Conservation (phyloP, 2,797 vertebrate species). For the Thaleichthys pacificus region DNA sequence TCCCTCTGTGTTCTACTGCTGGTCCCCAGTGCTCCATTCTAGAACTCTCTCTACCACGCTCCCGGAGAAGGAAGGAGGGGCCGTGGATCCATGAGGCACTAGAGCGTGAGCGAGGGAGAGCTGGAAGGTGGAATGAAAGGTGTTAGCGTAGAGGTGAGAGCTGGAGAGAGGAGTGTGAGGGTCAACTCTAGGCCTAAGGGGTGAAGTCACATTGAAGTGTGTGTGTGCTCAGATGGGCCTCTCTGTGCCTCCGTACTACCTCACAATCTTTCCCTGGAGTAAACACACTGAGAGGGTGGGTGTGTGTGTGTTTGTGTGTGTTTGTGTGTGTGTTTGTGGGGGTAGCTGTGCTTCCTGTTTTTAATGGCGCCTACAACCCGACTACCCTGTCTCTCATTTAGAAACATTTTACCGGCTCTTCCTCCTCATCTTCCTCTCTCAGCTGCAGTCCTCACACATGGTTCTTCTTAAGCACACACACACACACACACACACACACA, state of each 20-base stretch:
- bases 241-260: background rate
- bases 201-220: background rate
- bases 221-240: constrained; percentile 2
- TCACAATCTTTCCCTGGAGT: constrained; percentile 1
- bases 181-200: constrained; percentile 1
- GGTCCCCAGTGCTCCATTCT: background rate
- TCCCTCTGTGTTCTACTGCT: background rate
- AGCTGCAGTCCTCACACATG: constrained; percentile 18
- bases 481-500: constrained; percentile 15
- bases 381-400: constrained; percentile 48
- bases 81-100: background rate
- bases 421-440: constrained; percentile 23
- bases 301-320: background rate
- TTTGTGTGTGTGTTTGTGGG: constrained; percentile 28
- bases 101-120: constrained; percentile 38
- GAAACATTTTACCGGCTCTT: constrained; percentile 45
- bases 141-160: constrained; percentile 43
- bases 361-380: constrained; percentile 35
- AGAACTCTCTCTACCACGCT: background rate
- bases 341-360: constrained; percentile 46
- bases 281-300: constrained; percentile 5
- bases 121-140: constrained; percentile 44
- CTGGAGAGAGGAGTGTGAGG: constrained; percentile 43
- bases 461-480: constrained; percentile 9
- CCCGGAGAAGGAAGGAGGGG: background rate